Evolutionary conservation across 2,113 vertebrate genomes (phyloP).

Genomic region (Hemibagrus wyckioides): DNA sequence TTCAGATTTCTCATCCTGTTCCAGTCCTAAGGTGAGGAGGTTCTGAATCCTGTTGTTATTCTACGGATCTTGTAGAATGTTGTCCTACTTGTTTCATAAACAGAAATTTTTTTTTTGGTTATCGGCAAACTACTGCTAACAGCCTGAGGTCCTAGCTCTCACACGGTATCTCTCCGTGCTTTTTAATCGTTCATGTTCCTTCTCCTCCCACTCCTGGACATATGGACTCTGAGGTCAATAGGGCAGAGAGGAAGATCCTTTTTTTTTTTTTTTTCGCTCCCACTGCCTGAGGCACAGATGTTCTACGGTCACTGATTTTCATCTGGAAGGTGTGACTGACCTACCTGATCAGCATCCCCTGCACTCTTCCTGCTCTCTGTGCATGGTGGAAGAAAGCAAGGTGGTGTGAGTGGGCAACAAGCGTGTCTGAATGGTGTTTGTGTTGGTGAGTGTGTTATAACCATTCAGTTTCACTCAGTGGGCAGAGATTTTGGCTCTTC

Average conservation of each 20-base stretch:
- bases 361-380: slow-evolving; percentile 29
- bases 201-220: slow-evolving; percentile 27
- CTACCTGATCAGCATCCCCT: slow-evolving; percentile 36
- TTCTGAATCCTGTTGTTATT: not conserved
- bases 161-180: not conserved
- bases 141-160: slow-evolving; percentile 1
- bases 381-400: not conserved
- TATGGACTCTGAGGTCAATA: slow-evolving; percentile 35
- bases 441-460: not conserved
- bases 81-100: not conserved
- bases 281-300: slow-evolving; percentile 44
- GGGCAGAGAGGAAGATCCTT: slow-evolving; percentile 26
- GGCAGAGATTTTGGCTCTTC: not conserved
- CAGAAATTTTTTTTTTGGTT: not conserved
- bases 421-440: not conserved
- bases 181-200: slow-evolving; percentile 12
- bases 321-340: slow-evolving; percentile 31
- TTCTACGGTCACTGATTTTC: slow-evolving; percentile 36
- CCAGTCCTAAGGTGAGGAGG: not conserved
- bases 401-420: not conserved
- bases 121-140: not conserved
- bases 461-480: not conserved
- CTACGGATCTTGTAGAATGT: not conserved
- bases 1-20: not conserved
- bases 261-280: slow-evolving; percentile 19